A percentile compares a stretch with the other conserved stretches of the same genome.
Conservation (phyloP, 2,888 invertebrate genomes). For the Papilio protenor region DNA sequence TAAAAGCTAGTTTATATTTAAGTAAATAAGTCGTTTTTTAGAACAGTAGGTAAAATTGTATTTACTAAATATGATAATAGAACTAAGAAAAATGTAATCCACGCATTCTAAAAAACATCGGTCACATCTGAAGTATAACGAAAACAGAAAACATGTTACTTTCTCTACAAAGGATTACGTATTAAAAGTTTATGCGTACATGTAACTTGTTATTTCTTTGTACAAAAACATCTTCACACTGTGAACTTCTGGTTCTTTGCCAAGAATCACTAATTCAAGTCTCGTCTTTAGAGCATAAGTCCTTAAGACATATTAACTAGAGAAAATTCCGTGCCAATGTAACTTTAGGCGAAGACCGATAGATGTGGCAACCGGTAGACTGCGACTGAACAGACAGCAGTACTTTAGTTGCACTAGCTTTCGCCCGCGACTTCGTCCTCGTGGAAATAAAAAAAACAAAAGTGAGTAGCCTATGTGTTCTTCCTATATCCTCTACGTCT, state of each 20-base stretch:
- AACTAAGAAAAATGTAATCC: background rate
- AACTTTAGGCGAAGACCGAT: too few relatives aligned
- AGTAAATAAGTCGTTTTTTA: too few relatives aligned
- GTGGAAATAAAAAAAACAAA: too few relatives aligned
- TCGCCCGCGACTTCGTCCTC: too few relatives aligned
- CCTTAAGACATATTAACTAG: conserved; percentile 31
- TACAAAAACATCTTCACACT: conserved; percentile 23
- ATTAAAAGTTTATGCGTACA: conserved; percentile 30
- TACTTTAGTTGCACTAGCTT: too few relatives aligned
- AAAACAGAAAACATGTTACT: conserved; percentile 28
- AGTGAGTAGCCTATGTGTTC: too few relatives aligned
- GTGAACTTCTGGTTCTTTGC: conserved; percentile 34
- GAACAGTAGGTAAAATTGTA: too few relatives aligned
- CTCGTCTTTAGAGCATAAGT: conserved; percentile 36
- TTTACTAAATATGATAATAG: too few relatives aligned
- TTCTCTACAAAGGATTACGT: conserved; percentile 26
- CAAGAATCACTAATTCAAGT: conserved; percentile 41
- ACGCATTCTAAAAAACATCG: background rate
- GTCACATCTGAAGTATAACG: conserved; percentile 3
- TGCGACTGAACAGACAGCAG: too few relatives aligned
- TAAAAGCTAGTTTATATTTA: too few relatives aligned
- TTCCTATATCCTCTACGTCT: too few relatives aligned
- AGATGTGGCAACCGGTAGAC: too few relatives aligned
- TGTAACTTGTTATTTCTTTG: conserved; percentile 39
- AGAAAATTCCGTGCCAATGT: conserved; percentile 24